phyloP scores from a whole-genome alignment of 2,797 vertebrate genomes.

The Gadopsis bispinosus region DNA sequence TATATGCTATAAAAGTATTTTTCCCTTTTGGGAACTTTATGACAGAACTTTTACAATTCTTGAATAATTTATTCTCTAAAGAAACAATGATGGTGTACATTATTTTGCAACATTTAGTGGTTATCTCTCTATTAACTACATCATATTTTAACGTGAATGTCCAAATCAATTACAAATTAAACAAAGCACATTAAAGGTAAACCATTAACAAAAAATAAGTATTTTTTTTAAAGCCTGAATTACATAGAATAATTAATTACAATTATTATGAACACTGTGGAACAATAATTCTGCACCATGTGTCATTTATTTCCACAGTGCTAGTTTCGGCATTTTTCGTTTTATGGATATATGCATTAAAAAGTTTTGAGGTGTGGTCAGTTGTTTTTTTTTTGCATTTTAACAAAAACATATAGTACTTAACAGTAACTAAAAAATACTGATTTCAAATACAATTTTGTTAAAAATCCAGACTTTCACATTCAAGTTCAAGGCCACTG shows the following conservation, averaged over 20 bases:
- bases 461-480: neutral
- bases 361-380: neutral
- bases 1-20: neutral
- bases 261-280: neutral
- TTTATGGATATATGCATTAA: neutral
- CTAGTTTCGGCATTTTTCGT: neutral
- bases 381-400: neutral
- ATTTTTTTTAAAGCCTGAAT: neutral
- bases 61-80: neutral
- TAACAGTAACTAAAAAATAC: neutral
- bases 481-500: conserved; percentile 52
- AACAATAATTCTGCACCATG: neutral
- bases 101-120: neutral
- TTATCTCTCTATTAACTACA: neutral
- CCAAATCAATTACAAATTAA: neutral
- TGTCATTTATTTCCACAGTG: neutral
- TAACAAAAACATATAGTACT: neutral
- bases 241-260: neutral
- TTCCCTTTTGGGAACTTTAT: neutral
- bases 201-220: neutral
- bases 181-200: neutral
- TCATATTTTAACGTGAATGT: neutral
- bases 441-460: neutral
- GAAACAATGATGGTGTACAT: neutral
- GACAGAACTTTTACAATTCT: conserved; percentile 11